Percentiles rank a stretch among this genome's conserved stretches.
Conservation (phyloP, 2,797 vertebrate genomes). For the Apodemus agrarius region DNA sequence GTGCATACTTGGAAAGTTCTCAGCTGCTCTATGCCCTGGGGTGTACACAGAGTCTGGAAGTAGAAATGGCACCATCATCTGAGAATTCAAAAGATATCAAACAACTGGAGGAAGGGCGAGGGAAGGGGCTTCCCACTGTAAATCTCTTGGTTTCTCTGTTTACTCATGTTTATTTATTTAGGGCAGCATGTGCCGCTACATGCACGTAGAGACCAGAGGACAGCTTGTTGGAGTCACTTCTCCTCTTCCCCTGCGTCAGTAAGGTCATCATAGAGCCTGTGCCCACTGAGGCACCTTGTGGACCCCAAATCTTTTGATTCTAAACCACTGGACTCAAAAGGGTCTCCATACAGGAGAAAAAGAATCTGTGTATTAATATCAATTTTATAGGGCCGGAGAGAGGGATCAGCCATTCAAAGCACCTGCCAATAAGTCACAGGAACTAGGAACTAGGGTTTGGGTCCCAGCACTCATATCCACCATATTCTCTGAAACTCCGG, state of each 20-base stretch:
- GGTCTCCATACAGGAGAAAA: background rate
- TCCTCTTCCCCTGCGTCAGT: background rate
- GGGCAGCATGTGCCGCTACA: background rate
- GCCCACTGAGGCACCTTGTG: background rate
- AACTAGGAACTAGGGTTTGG: background rate
- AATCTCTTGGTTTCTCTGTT: background rate
- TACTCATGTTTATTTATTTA: background rate
- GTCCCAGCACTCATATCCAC: background rate
- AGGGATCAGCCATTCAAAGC: background rate
- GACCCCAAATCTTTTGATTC: background rate
- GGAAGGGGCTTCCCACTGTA: background rate
- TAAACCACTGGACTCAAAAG: slow-evolving; percentile 16
- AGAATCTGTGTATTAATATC: background rate
- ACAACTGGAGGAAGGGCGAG: background rate
- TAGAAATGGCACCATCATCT: background rate
- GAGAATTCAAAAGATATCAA: background rate
- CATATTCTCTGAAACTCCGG: background rate
- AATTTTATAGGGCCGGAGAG: background rate
- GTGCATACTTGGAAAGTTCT: background rate
- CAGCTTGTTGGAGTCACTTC: background rate
- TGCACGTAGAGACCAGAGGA: background rate
- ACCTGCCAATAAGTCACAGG: too few relatives aligned
- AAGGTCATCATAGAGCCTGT: background rate
- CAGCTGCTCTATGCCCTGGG: background rate
- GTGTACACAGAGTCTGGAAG: background rate